These are phyloP conservation scores for Nymphicus hollandicus DNA, from an alignment of 2,113 vertebrate genomes.

Conservation along the genomic window DNA sequence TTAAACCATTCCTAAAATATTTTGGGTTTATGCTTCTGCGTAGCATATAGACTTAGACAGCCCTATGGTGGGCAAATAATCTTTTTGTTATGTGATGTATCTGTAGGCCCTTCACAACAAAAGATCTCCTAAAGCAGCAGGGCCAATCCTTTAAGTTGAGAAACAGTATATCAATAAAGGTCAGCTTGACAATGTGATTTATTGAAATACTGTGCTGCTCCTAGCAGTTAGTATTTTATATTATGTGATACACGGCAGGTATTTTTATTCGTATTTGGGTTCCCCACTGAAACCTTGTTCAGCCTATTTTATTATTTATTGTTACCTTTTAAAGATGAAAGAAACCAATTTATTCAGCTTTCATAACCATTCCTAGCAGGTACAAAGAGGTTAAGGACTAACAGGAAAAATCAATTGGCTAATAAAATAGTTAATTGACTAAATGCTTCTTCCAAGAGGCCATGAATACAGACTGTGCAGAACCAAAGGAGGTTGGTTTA, in stretches of 20 bases:
- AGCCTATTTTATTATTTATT: conserved; percentile 75
- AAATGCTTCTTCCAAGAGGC: conserved; percentile 67
- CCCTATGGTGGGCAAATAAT: conserved; percentile 49
- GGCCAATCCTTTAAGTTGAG: conserved; percentile 55
- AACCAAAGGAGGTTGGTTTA: conserved; percentile 62
- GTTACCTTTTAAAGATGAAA: conserved; percentile 72
- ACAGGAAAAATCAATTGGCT: conserved; percentile 75
- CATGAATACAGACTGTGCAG: conserved; percentile 64
- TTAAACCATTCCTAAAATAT: background rate
- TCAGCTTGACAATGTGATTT: conserved; percentile 73
- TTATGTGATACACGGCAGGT: conserved; percentile 65
- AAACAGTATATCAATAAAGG: conserved; percentile 75
- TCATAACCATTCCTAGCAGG: conserved; percentile 62
- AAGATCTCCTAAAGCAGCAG: conserved; percentile 67
- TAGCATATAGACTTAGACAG: conserved; percentile 32
- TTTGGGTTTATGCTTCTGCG: background rate
- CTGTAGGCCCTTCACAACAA: conserved; percentile 49
- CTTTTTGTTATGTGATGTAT: conserved; percentile 50
- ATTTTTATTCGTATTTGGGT: conserved; percentile 63
- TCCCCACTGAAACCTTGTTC: conserved; percentile 60
- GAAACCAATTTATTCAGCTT: conserved; percentile 71
- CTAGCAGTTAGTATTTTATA: conserved; percentile 64
- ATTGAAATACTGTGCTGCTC: conserved; percentile 62
- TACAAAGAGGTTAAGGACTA: conserved; percentile 64
- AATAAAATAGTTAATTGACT: conserved; percentile 83